Evolutionary conservation across 1,140 invertebrate genomes (phyloP), one percentile per base, ranked within the genome.

Genomic region (Anagrus nilaparvatae): DNA sequence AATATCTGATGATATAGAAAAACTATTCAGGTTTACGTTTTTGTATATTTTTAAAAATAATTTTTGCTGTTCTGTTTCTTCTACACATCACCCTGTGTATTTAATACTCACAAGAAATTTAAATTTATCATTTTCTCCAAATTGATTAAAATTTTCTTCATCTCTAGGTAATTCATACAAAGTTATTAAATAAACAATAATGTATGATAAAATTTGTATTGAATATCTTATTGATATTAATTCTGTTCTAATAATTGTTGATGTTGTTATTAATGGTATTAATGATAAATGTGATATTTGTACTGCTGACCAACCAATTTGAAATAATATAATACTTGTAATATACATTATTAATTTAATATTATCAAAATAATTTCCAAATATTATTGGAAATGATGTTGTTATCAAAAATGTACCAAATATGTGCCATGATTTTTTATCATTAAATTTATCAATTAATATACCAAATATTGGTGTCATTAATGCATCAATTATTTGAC

Each of bases 201-300:
- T n/a, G n/a, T n/a, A n/a, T n/a, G n/a, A n/a, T n/a, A n/a, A n/a
- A n/a, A n/a, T n/a, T n/a, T n/a, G n/a, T n/a, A n/a, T n/a, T n/a
- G n/a, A n/a, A n/a, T n/a, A n/a, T n/a, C 85, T 75, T 48, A 82
- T 79, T 13, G 84, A 78, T 35, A 86, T 91, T 29, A 92, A 67
- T 53, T 84, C 81, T 4, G 85, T 75, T 48, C 86, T 73, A 49
- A 82, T 74, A 47, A 77, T 63, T 23, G 77, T 58, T 47, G 75
- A 74, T 34, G 74, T 71, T 1, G 84, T 79, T 32, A 91, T 71
- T 36, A 80, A 75, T 7, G 88, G 85, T 59, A 94, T 91, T 60
- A 94, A 78, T 1, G 90, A 83, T 12, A 94, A 70, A 69, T 94
- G 90, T 6, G 87, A 84, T 48, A 94, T 91, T 71, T 95, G 90